phyloP scores from a whole-genome alignment of 2,888 invertebrate genomes.

The Sycophila texana region DNA sequence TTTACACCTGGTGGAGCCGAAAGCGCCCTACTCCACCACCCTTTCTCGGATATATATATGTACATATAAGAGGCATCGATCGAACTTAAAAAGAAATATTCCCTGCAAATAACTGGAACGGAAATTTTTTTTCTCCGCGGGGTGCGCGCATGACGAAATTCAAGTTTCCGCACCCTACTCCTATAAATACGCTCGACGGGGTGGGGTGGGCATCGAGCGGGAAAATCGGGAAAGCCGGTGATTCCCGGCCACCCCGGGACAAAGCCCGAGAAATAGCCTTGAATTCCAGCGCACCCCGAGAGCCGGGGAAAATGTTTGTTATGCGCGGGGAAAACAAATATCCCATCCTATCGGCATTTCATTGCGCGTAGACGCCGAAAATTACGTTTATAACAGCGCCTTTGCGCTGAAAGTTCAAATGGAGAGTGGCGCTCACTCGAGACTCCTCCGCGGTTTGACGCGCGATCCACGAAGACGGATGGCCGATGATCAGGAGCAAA shows the following conservation, averaged over 20 bases:
- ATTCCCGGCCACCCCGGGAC: conserved; percentile 13
- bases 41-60: no score
- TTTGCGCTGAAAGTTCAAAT: no score
- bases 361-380: background rate
- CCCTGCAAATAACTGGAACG: background rate
- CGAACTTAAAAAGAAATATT: no score
- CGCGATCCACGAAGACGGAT: no score
- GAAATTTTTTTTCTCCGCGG: conserved; percentile 2
- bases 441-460: no score
- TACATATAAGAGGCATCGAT: no score
- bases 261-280: conserved; percentile 7
- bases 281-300: background rate
- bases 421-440: no score
- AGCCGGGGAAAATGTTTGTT: conserved; percentile 14
- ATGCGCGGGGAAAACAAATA: conserved; percentile 17
- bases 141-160: conserved; percentile 13
- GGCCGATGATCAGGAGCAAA: no score
- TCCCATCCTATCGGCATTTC: background rate
- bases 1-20: background rate
- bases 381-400: background rate
- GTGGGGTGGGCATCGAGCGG: conserved; percentile 3
- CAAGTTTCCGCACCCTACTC: conserved; percentile 1
- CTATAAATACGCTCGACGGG: conserved; percentile 33
- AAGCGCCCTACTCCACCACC: no score
- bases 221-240: conserved; percentile 40